Evolutionary conservation across 2,113 vertebrate species (phyloP).

Genomic region (Nicator chloris): DNA sequence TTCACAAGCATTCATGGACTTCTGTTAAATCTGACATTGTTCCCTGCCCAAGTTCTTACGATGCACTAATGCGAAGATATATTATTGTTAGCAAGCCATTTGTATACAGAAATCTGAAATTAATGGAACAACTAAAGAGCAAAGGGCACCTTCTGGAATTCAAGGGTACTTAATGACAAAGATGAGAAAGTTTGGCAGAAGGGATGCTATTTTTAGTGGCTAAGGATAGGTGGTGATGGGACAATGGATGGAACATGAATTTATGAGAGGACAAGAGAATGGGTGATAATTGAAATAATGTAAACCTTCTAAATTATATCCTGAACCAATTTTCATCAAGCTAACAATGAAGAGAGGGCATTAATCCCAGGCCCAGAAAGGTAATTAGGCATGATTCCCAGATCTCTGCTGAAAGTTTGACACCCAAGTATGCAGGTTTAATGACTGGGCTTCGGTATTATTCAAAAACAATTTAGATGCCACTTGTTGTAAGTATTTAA

Average conservation of each 20-base stretch:
- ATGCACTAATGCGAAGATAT: neutral
- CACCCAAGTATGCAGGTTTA: neutral
- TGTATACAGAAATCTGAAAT: neutral
- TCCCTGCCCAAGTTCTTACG: neutral
- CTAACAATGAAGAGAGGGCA: neutral
- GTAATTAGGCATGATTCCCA: neutral
- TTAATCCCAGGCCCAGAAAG: neutral
- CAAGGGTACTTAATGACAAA: neutral
- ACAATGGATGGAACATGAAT: neutral
- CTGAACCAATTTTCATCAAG: neutral
- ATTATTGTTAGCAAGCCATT: neutral
- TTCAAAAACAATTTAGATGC: neutral
- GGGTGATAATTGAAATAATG: neutral
- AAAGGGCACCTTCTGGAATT: neutral
- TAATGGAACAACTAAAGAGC: neutral
- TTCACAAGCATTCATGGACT: neutral
- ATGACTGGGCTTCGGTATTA: neutral
- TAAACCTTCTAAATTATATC: neutral
- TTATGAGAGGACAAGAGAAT: neutral
- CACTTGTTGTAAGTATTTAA: neutral
- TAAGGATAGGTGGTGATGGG: neutral
- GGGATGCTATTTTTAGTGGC: neutral
- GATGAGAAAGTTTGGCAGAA: neutral
- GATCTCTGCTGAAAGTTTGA: neutral
- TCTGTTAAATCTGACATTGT: neutral